Base-by-base conservation (phyloP, 2,888 invertebrate genomes). In the Linnaemya tessellans region DNA sequence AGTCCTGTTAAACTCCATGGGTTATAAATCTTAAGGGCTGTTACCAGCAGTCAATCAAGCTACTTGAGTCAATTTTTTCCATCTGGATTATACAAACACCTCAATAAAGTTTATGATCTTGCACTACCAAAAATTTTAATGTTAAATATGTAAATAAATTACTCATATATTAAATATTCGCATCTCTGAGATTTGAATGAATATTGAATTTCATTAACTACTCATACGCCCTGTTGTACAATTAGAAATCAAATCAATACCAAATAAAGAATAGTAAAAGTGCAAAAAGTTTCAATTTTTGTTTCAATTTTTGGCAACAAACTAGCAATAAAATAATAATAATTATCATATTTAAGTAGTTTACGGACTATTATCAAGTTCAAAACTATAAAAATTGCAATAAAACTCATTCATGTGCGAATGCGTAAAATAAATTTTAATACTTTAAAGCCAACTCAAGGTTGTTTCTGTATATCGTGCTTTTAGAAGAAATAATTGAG, bases 361-460 rank as follows among this genome's bases (percentile, higher is more conserved):
- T 83, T 70, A 81, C 68, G 56, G 43, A 68, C 58, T 71, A 38
- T 43, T 65, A 68, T 82, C 71, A 82, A 82, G 71, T 71, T 82
- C 64, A 77, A 71, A 82, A 65, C 56, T 18, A 77, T 82, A 70
- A 71, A 71, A 77, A 65, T 35, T 65, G 71, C 82, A 78, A 83
- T 78, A 65, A 80, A 78, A 78, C 22, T 41, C 49, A 71, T 58
- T 70, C 35, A 49, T 82, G 81, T 68, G 74, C 54, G 74, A 75
- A 62, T 81, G 74, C 60, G 68, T 62, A 75, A 81, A 81, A 68
- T 35, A 20, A 18, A 70, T 75, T 81, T 75, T 62, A 51, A 54
- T 67, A 22, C 51, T 5, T 51, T 38, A 54, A 46, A 81, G 43
- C 62, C 1, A 30, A 25, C 35, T 58, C 82, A 82, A 82, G 82